These are phyloP conservation scores for Acleris emargana DNA, from an alignment of 2,888 invertebrate species.

Conservation along the genomic window DNA sequence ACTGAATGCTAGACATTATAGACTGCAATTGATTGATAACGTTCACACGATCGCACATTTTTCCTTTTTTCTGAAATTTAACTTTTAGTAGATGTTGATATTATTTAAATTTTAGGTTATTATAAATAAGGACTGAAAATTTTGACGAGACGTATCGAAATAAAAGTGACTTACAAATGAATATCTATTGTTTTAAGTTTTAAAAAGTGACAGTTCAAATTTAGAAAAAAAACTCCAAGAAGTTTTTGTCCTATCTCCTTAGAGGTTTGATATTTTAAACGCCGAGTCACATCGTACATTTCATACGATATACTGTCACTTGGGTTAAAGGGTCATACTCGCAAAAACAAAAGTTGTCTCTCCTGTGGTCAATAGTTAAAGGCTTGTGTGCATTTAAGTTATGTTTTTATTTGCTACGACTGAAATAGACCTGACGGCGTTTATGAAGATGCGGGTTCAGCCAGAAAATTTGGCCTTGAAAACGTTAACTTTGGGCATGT, in stretches of 20 bases:
- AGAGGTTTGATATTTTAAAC: background rate
- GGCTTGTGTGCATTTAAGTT: no score
- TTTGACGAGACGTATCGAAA: constrained; percentile 19
- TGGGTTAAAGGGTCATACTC: no score
- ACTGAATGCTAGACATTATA: constrained; percentile 71
- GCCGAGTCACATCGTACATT: no score
- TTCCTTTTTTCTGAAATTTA: constrained; percentile 42
- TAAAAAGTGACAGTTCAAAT: background rate
- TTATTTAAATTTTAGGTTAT: constrained; percentile 2
- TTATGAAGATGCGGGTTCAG: no score
- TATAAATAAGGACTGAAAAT: constrained; percentile 16
- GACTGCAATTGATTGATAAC: constrained; percentile 66
- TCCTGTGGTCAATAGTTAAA: no score
- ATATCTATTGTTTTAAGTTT: constrained; percentile 8
- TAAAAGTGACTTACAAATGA: constrained; percentile 12
- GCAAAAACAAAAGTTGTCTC: no score
- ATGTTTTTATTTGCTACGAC: no score
- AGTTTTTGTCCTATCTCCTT: background rate
- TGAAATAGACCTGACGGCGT: no score
- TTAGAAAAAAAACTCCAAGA: background rate
- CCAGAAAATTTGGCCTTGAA: no score
- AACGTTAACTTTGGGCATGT: no score
- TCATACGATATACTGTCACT: no score
- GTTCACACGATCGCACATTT: constrained; percentile 74
- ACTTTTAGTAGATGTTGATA: constrained; percentile 30